Evolutionary conservation across 1,140 invertebrate genomes (phyloP), one percentile per base, ranked within the genome.

Genomic region (Druon quercuslanigerum): DNA sequence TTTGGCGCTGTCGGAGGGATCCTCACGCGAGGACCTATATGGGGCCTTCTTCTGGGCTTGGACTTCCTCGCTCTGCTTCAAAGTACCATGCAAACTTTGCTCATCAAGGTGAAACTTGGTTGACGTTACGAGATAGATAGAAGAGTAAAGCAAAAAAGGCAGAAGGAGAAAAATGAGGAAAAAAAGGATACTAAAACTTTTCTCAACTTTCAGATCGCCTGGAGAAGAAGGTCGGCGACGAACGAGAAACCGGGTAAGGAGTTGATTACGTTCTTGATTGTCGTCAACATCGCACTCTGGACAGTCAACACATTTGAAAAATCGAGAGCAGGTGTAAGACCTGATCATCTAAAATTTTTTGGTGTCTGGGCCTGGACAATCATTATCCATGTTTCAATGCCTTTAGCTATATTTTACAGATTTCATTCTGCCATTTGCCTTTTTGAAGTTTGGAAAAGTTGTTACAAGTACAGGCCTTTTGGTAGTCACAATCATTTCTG

Each of bases 201-300:
- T 79, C 80, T 77, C 57, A 60, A 60, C 57, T 79, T 97, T 73
- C 90, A 98, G 78, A 96, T 98, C 87, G 95, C 96, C 0, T 96
- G 95, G 91, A 94, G 95, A 89, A 90, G 95, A 12, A 91, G 95
- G 12, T 95, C 82, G 92, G 94, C 6, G 87, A 93, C 57, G 90
- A 93, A 79, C 92, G 96, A 84, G n/a, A 97, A 96, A 87, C 96
- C 96, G 0, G 96, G 96, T 1, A 92, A 96, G 52, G 95, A 97
- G 87, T 90, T 97, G 17, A 95, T 97, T 16, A 97, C 96, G 0
- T 97, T 97, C 87, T 89, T 97, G 4, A 93, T 97, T 17, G 94
- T 96, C 0, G 95, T 95, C 57, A 97, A 97, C 85, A 95, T 97
- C 88, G 96, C 96, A 1, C 94, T 97, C 91, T 97, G 96, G 96